phyloP scores from a whole-genome alignment of 2,113 vertebrate species.

The Tachysurus fulvidraco region DNA sequence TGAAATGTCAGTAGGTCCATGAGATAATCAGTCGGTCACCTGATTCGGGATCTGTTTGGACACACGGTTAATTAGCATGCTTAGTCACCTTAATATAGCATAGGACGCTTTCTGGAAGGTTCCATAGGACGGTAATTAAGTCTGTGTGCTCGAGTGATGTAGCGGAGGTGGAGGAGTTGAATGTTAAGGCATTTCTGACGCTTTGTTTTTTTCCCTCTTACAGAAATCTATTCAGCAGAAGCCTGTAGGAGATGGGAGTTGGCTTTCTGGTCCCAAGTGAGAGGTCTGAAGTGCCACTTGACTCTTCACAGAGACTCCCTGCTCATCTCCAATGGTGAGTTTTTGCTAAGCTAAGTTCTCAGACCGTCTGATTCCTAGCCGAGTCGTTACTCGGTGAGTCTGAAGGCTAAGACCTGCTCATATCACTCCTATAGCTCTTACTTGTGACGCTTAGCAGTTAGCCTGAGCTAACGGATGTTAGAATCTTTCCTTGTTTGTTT shows the following conservation, averaged over 20 bases:
- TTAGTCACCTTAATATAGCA: neutral
- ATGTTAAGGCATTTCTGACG: neutral
- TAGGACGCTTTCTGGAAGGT: neutral
- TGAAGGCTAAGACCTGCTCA: neutral
- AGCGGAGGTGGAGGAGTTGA: neutral
- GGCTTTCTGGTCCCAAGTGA: slow-evolving; percentile 21
- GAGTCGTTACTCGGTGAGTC: neutral
- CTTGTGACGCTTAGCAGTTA: neutral
- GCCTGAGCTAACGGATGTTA: neutral
- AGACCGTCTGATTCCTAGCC: neutral
- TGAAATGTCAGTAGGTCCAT: no score
- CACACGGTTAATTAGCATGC: neutral
- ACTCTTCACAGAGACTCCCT: slow-evolving; percentile 44
- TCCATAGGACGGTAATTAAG: neutral
- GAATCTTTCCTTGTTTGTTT: neutral
- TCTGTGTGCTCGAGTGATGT: neutral
- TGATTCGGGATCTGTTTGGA: neutral
- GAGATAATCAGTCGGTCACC: no score
- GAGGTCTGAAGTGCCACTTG: neutral
- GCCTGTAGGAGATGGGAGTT: slow-evolving; percentile 52
- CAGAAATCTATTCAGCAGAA: slow-evolving; percentile 21
- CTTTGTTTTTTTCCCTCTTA: neutral
- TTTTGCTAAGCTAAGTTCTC: neutral
- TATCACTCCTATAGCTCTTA: neutral
- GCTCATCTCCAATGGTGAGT: slow-evolving; percentile 53